These are phyloP conservation scores for Gymnoscelis rufifasciata DNA, from an alignment of 2,888 invertebrate species.

Conservation along the genomic window DNA sequence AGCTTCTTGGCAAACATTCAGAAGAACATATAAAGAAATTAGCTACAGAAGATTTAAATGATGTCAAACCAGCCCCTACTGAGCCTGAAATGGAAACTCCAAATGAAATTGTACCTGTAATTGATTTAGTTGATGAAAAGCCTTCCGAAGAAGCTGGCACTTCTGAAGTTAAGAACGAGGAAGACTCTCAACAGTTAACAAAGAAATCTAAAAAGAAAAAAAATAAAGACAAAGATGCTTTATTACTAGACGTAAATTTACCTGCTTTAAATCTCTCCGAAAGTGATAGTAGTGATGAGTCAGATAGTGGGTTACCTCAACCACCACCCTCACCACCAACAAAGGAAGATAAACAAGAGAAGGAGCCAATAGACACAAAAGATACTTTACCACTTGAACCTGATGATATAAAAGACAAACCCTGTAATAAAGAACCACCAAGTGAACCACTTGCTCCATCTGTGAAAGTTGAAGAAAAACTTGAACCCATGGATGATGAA, in stretches of 20 bases:
- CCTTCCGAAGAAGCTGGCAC: slow-evolving; percentile 52
- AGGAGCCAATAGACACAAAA: slow-evolving; percentile 35
- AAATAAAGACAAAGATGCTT: slow-evolving; percentile 67
- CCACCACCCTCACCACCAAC: slow-evolving; percentile 41
- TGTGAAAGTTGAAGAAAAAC: slow-evolving; percentile 43
- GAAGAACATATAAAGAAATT: slow-evolving; percentile 76
- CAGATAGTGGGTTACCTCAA: slow-evolving; percentile 58
- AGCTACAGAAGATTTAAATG: slow-evolving; percentile 48
- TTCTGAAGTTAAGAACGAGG: slow-evolving; percentile 54
- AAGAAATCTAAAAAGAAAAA: slow-evolving; percentile 73
- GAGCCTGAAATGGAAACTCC: slow-evolving; percentile 46
- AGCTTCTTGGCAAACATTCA: slow-evolving; percentile 85
- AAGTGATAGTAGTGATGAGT: slow-evolving; percentile 88
- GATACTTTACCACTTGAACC: slow-evolving; percentile 19
- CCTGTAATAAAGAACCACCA: slow-evolving; percentile 5
- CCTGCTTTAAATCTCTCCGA: slow-evolving; percentile 91
- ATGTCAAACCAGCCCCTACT: slow-evolving; percentile 42
- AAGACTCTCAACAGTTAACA: slow-evolving; percentile 47
- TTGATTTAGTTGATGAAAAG: slow-evolving; percentile 62
- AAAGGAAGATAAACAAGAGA: slow-evolving; percentile 42
- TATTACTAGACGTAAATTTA: slow-evolving; percentile 79
- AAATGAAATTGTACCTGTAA: slow-evolving; percentile 54
- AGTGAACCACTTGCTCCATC: slow-evolving; percentile 10
- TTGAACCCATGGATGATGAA: slow-evolving; percentile 47
- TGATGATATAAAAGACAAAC: slow-evolving; percentile 19